phyloP scores from a whole-genome alignment of 1,140 invertebrate genomes.

The Scaptodrosophila lebanonensis region DNA sequence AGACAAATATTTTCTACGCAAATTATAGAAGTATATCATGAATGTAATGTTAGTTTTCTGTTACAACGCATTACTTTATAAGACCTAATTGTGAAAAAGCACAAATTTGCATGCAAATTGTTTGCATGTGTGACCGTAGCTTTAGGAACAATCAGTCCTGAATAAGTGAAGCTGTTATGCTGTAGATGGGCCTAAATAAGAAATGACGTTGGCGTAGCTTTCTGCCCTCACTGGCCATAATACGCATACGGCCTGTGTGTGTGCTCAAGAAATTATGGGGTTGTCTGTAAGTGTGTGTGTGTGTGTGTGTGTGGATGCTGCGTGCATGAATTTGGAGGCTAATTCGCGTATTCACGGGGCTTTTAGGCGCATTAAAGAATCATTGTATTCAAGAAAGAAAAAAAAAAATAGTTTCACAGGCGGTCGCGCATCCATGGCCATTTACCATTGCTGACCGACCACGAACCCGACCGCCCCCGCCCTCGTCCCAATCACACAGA shows the following conservation, averaged over 20 bases:
- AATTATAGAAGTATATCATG: no score
- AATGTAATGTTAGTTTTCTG: no score
- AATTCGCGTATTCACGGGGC: slow-evolving; percentile 24
- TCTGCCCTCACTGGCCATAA: slow-evolving; percentile 21
- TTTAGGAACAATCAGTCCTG: no score
- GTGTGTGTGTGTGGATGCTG: no score
- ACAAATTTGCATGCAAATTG: no score
- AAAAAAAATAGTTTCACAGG: slow-evolving; percentile 33
- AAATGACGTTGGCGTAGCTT: not conserved
- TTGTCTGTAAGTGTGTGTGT: no score
- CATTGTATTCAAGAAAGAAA: slow-evolving; percentile 39
- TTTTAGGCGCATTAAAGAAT: slow-evolving; percentile 58
- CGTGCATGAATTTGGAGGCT: slow-evolving; percentile 20
- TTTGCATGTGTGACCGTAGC: no score
- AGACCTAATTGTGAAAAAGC: no score
- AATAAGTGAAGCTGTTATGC: no score
- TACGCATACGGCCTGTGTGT: slow-evolving; percentile 31
- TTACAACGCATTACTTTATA: no score
- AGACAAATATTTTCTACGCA: no score
- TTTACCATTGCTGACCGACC: not conserved
- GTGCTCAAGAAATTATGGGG: slow-evolving; percentile 21
- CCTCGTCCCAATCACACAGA: slow-evolving; percentile 22
- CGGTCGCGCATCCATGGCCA: slow-evolving; percentile 23
- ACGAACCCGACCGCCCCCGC: slow-evolving; percentile 22
- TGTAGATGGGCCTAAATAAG: not conserved